Percentiles rank a stretch among this genome's conserved stretches.
phyloP scores from a whole-genome alignment of 2,113 vertebrate genomes.

The Pelusios castaneus region DNA sequence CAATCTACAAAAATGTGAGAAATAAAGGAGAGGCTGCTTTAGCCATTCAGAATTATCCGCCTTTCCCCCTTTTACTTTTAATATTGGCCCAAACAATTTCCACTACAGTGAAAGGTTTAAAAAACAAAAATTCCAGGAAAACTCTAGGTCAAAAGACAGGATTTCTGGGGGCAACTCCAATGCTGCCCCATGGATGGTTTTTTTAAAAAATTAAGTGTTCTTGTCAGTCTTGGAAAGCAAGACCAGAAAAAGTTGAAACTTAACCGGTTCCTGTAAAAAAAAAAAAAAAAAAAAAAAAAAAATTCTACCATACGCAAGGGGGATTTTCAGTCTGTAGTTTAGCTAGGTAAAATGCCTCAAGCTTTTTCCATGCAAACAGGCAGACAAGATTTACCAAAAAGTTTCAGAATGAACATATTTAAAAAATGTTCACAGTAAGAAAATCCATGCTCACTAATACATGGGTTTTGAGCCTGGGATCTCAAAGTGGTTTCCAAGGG shows the following conservation, averaged over 20 bases:
- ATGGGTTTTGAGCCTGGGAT: accelerated
- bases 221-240: conserved; percentile 63
- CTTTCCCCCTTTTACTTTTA: neutral
- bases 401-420: accelerated
- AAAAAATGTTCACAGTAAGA: accelerated
- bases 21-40: neutral
- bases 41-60: neutral
- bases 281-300: too few species aligned
- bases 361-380: conserved; percentile 2
- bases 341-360: neutral
- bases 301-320: neutral
- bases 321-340: neutral
- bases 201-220: neutral
- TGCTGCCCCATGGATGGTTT: conserved; percentile 10
- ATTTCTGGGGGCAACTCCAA: conserved; percentile 53
- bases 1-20: conserved; percentile 82
- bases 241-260: conserved; percentile 12
- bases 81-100: neutral
- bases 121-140: conserved; percentile 54
- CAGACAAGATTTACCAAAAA: neutral
- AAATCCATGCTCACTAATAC: accelerated
- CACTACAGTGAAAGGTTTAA: conserved; percentile 9
- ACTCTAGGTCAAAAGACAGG: conserved; percentile 26
- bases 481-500: neutral
- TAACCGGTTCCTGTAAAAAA: neutral